Evolutionary conservation across 64 coral and sea anemone genomes (phyloP).

Genomic region (Porites lutea): DNA sequence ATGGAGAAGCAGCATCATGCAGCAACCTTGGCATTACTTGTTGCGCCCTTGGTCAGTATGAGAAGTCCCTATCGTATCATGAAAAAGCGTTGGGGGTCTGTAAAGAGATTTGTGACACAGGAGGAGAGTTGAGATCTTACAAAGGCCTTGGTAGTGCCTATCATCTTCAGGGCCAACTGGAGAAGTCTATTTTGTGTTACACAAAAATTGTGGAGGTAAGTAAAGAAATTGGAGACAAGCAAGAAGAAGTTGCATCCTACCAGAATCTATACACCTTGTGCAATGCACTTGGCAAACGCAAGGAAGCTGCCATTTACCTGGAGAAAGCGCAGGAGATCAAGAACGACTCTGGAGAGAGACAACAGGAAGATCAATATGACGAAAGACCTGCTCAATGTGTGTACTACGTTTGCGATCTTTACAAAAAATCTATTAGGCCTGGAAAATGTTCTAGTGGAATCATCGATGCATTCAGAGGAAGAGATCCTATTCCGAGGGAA

Average conservation of each 20-base stretch:
- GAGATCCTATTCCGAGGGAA: not conserved
- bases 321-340: not conserved
- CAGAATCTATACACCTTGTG: constrained; percentile 10
- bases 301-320: constrained; percentile 11
- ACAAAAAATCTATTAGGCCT: not conserved
- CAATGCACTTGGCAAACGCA: not conserved
- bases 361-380: not conserved
- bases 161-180: not conserved
- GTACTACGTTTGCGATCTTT: constrained; percentile 10
- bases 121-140: not conserved
- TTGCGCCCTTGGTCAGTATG: not conserved
- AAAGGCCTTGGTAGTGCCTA: not conserved
- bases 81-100: constrained; percentile 10
- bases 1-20: not conserved
- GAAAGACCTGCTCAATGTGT: not conserved
- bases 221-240: not conserved
- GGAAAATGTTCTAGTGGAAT: not conserved
- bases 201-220: not conserved
- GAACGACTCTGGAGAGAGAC: not conserved
- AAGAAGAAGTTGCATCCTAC: not conserved
- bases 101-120: constrained; percentile 11
- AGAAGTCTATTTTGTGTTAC: not conserved
- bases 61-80: not conserved
- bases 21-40: not conserved
- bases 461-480: not conserved